A percentile compares a stretch with the other conserved stretches of the same genome.
phyloP scores from a whole-genome alignment of 2,888 invertebrate species.

The Orchesellides sinensis region DNA sequence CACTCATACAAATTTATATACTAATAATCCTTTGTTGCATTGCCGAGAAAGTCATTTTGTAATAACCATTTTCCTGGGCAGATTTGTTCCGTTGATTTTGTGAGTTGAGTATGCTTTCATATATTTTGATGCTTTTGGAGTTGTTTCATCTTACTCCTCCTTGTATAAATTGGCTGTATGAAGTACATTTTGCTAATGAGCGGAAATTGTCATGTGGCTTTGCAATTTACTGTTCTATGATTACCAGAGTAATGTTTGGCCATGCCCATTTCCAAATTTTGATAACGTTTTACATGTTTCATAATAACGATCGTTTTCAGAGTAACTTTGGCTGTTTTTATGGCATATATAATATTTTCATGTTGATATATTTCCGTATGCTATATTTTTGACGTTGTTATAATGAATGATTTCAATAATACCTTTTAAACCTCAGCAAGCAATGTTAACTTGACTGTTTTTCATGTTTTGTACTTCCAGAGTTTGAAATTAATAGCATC shows the following conservation, averaged over 20 bases:
- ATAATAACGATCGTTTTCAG: background rate
- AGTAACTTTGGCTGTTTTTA: background rate
- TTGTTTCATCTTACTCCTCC: background rate
- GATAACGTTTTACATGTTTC: conserved; percentile 22
- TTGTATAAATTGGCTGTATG: conserved; percentile 56
- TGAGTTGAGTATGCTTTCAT: background rate
- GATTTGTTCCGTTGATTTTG: too few species aligned
- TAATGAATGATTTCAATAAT: background rate
- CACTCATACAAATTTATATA: too few species aligned
- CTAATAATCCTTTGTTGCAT: too few species aligned
- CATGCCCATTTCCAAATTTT: conserved; percentile 38
- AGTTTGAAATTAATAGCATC: background rate
- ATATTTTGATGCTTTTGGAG: background rate
- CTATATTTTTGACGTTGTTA: background rate
- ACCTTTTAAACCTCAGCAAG: too few species aligned
- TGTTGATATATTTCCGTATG: background rate
- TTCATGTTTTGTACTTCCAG: background rate
- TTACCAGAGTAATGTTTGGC: conserved; percentile 25
- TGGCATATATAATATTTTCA: background rate
- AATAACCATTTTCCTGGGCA: too few species aligned
- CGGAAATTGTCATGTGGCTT: conserved; percentile 59
- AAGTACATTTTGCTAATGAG: conserved; percentile 16
- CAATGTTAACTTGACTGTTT: too few species aligned
- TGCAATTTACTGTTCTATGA: conserved; percentile 35
- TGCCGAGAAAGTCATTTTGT: background rate